Evolutionary conservation across 2,113 vertebrate genomes (phyloP).

Genomic region (Cyanoderma ruficeps): DNA sequence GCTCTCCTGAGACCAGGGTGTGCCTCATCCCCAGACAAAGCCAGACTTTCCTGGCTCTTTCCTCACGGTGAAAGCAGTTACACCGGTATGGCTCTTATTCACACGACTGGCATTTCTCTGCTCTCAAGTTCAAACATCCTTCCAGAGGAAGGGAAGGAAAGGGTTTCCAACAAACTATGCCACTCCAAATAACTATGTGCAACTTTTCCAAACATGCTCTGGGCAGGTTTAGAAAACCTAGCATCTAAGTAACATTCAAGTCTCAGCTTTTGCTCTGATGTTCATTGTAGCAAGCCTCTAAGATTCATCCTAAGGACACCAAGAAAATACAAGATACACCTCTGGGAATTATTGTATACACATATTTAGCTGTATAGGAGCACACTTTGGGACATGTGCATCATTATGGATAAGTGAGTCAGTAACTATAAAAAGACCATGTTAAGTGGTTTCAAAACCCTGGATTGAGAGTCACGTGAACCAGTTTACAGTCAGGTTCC

Average conservation of each 20-base stretch:
- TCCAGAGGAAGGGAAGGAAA: not conserved
- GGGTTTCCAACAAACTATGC: not conserved
- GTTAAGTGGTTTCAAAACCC: not conserved
- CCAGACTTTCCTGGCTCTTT: not conserved
- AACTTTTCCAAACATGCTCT: not conserved
- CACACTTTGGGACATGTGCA: not conserved
- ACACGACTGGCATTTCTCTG: not conserved
- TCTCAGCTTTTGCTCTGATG: not conserved
- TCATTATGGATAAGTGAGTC: not conserved
- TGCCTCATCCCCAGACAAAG: not conserved
- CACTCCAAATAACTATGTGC: fast-evolving
- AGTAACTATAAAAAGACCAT: not conserved
- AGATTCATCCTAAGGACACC: not conserved
- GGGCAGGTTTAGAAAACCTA: not conserved
- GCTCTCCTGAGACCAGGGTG: not conserved
- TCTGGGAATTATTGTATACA: not conserved
- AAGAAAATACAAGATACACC: not conserved
- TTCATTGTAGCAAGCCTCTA: not conserved
- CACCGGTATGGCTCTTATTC: not conserved
- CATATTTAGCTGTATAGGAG: not conserved
- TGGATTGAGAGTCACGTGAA: not conserved
- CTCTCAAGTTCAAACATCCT: not conserved
- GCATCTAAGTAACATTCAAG: not conserved
- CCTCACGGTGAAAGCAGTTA: not conserved
- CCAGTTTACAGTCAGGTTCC: not conserved